phyloP scores from a whole-genome alignment of 2,888 invertebrate genomes.

The Osmoderma eremita region DNA sequence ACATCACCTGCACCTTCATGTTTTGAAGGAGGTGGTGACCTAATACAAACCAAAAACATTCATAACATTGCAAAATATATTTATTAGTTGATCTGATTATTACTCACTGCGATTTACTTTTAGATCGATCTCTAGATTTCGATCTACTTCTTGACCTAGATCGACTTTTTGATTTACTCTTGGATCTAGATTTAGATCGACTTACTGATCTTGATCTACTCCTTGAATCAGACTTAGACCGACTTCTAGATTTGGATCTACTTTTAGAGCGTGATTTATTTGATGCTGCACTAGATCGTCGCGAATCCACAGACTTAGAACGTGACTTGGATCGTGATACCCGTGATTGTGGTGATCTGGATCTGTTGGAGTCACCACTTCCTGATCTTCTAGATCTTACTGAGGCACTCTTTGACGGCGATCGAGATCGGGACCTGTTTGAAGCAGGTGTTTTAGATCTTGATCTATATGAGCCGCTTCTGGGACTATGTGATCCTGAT shows the following conservation, averaged over 20 bases:
- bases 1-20: constrained; percentile 49
- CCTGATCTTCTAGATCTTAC: constrained; percentile 44
- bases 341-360: constrained; percentile 44
- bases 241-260: constrained; percentile 44
- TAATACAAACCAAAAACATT: constrained; percentile 49
- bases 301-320: constrained; percentile 49
- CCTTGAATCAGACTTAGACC: constrained; percentile 40
- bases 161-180: constrained; percentile 51
- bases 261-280: constrained; percentile 51
- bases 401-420: constrained; percentile 45
- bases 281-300: constrained; percentile 49
- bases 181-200: constrained; percentile 42
- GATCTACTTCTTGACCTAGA: constrained; percentile 42
- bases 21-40: constrained; percentile 52
- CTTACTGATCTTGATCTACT: constrained; percentile 40
- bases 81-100: constrained; percentile 48
- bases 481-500: constrained; percentile 48
- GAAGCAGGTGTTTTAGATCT: constrained; percentile 57
- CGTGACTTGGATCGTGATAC: constrained; percentile 47
- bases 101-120: constrained; percentile 50
- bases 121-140: constrained; percentile 36
- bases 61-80: constrained; percentile 42
- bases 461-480: constrained; percentile 51
- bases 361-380: constrained; percentile 48
- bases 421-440: constrained; percentile 46